These are phyloP conservation scores for Pteropus alecto DNA, from an alignment of 2,113 vertebrate genomes.

Conservation along the genomic window DNA sequence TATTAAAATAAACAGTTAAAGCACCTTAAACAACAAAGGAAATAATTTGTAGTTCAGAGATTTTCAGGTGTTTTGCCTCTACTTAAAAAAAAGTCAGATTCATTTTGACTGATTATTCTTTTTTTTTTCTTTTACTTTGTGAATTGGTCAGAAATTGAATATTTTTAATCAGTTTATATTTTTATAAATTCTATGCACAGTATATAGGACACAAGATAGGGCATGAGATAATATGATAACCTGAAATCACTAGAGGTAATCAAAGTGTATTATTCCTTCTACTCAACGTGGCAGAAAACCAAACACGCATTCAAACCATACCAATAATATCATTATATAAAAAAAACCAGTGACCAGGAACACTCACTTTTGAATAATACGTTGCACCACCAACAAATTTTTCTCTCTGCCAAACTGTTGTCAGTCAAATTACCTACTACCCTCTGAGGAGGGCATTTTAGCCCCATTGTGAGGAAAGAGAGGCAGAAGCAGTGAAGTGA, in stretches of 20 bases:
- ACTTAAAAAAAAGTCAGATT: constrained; percentile 4
- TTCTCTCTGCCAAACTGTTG: not conserved
- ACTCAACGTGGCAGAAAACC: not conserved
- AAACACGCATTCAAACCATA: not conserved
- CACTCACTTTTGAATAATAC: not conserved
- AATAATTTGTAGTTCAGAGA: constrained; percentile 33
- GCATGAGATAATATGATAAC: not conserved
- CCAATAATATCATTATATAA: not conserved
- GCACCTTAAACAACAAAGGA: constrained; percentile 32
- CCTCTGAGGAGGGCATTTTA: not conserved
- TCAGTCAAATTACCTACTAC: not conserved
- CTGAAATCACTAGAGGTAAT: constrained; percentile 41
- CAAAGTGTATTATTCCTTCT: constrained; percentile 6
- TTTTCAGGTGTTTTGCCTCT: constrained; percentile 39
- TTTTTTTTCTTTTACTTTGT: not conserved
- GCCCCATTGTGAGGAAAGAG: not conserved
- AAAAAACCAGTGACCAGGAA: not conserved
- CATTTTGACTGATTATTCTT: constrained; percentile 13
- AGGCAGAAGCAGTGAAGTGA: not conserved
- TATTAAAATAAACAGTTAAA: constrained; percentile 42
- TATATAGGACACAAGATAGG: not conserved
- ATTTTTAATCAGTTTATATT: constrained; percentile 30
- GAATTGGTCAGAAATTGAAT: not conserved
- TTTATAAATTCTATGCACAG: not conserved
- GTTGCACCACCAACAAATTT: not conserved